Base-by-base conservation (phyloP, 2,888 invertebrate species). In the Dugesia japonica region DNA sequence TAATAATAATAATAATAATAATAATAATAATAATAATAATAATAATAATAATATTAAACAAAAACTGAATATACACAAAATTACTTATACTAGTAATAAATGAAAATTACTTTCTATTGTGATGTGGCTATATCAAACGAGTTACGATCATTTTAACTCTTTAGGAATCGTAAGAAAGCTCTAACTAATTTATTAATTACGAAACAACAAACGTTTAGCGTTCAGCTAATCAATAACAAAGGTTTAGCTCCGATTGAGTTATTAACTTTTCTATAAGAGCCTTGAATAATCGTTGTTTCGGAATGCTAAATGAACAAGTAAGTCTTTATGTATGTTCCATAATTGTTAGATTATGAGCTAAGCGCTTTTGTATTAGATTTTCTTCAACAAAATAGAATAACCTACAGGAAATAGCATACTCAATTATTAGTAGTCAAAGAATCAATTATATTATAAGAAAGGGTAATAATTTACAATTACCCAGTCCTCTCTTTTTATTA, bases 171-270 rank as follows among this genome's bases (percentile, higher is more conserved):
- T 56, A 56, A 56, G 56, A 56, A 56, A 56, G 4, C 56, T 56
- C 56, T 56, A 56, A 56, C 56, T 56, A 56, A 56, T 56, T 56
- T 56, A 56, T 56, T 56, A 56, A 56, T 56, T 56, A 56, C 56
- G 17, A n/a, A 56, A 56, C 56, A 56, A 56, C 56, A 56, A 56
- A 56, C 56, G 56, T 56, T 56, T 56, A 56, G 56, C 56, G 23
- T 56, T 56, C 56, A 56, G 56, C 56, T 56, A 56, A 56, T 56
- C 56, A 56, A 56, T n/a, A n/a, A 56, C 56, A 56, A 56, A 56
- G 56, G 56, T 56, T 56, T 56, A 56, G 56, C 56, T 56, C 56
- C 56, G 56, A 56, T 56, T 56, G 56, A 56, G 56, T 56, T 56
- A 56, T 56, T 56, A 56, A 56, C 56, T 56, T 56, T 56, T 56